Evolutionary conservation across 2,113 vertebrate species (phyloP), one percentile per base, ranked within the genome.

Genomic region (Phocoena phocoena): DNA sequence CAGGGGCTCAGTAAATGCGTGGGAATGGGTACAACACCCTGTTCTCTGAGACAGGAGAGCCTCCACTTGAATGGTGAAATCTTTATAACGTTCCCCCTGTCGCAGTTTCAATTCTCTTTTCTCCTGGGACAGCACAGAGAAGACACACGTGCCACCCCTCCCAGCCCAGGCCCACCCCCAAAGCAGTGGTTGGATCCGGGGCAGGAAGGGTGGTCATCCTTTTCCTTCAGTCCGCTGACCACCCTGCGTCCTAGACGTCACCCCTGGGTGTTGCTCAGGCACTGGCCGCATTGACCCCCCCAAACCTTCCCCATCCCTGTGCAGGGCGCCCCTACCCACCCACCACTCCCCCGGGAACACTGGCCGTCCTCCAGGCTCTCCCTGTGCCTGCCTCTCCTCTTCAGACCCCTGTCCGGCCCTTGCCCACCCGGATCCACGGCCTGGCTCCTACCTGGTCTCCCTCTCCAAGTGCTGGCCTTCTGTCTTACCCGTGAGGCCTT

Each of bases 201-300:
- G 36, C 5, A 3, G 8, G 63, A 41, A 17, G 7, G 6, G 44
- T 33, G 31, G 36, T 20, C 47, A n/a, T 79, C 60, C n/a, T 20
- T 68, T n/a, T 23, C 70, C 63, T 62, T 65, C 68, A 53, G 9
- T 15, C 11, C 33, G 55, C 18, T 21, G 20, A 36, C 1, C 63
- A 38, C 3, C 8, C 26, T 6, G 6, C n/a, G 53, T 21, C 18
- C 53, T 38, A 31, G 71, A 50, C 4, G 1, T 53, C 58, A 80
- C 50, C 91, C 88, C 44, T 73, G 41, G 41, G 28, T 2, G 1
- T 4, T 8, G 17, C 68, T 95, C 31, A 62, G 5, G 60, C 8
- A 21, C 44, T 0, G 7, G 41, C n/a, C 44, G 12, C 28, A 18
- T 1, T 1, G 14, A 38, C 1, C 18, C 26, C 65, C 65, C 55